Evolutionary conservation across 2,888 invertebrate species (phyloP).

Genomic region (Esperia sulphurella): DNA sequence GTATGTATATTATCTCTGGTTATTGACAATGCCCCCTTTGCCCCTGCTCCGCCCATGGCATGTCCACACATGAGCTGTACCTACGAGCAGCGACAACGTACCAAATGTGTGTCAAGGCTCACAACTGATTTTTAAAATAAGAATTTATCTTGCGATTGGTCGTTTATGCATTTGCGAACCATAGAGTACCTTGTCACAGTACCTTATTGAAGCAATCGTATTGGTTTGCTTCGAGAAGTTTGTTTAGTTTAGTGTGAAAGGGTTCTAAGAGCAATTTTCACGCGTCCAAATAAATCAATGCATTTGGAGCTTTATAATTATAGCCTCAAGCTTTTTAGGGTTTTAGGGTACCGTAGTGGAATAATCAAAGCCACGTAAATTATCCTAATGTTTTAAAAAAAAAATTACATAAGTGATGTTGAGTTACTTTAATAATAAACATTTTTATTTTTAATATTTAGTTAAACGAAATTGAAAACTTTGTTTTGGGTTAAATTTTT

Average conservation of each 20-base stretch:
- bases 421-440: too few species aligned
- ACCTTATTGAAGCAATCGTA: constrained; percentile 7
- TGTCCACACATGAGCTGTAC: constrained; percentile 22
- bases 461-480: too few species aligned
- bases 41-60: constrained; percentile 10
- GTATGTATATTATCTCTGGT: too few species aligned
- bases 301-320: constrained; percentile 11
- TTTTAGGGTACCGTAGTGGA: constrained; percentile 6
- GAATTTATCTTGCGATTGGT: constrained; percentile 34
- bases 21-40: too few species aligned
- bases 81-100: constrained; percentile 47
- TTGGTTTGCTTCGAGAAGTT: neutral
- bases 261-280: constrained; percentile 14
- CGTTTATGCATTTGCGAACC: constrained; percentile 11
- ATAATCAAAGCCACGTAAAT: neutral
- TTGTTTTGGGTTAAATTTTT: too few species aligned
- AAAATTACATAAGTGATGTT: too few species aligned
- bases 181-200: constrained; percentile 24
- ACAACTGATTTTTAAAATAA: constrained; percentile 65
- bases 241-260: constrained; percentile 14
- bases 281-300: constrained; percentile 13
- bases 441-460: neutral
- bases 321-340: constrained; percentile 6
- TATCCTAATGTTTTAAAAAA: too few species aligned
- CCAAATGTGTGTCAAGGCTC: constrained; percentile 62